phyloP scores from a whole-genome alignment of 2,888 invertebrate genomes.

The Meteorus cinctellus region DNA sequence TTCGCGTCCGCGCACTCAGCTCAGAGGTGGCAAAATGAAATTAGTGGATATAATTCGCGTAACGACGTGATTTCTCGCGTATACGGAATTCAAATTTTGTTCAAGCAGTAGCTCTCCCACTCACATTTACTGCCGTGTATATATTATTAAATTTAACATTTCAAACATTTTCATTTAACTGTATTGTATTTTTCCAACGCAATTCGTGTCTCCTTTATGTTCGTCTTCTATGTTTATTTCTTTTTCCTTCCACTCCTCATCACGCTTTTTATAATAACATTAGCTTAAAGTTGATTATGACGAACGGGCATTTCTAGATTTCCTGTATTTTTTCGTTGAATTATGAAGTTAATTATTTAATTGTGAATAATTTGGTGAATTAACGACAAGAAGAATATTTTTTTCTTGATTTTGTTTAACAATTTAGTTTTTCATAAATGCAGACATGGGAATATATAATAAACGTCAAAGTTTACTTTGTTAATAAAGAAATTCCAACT shows the following conservation, averaged over 20 bases:
- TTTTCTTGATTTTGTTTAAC: not conserved
- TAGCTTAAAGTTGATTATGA: not conserved
- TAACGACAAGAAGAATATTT: not conserved
- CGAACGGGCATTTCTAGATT: not conserved
- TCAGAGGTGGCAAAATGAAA: slow-evolving; percentile 32
- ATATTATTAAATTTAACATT: not conserved
- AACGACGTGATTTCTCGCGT: slow-evolving; percentile 43
- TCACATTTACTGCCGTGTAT: slow-evolving; percentile 1
- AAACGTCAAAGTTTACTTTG: no score
- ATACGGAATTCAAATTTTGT: slow-evolving; percentile 37
- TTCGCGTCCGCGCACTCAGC: slow-evolving; percentile 29
- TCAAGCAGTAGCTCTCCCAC: slow-evolving; percentile 4
- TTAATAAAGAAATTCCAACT: no score
- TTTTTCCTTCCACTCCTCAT: not conserved
- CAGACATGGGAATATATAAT: no score
- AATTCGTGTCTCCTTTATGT: not conserved
- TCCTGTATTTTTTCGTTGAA: not conserved
- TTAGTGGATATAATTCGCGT: slow-evolving; percentile 42
- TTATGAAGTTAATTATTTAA: not conserved
- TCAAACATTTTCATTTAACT: not conserved
- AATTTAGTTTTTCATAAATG: not conserved
- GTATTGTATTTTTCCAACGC: not conserved
- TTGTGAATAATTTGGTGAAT: not conserved
- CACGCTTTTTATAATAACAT: not conserved
- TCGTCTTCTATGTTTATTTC: not conserved